Conservation (phyloP, 2,797 vertebrate genomes). For the Enteromius unitaeniatus region DNA sequence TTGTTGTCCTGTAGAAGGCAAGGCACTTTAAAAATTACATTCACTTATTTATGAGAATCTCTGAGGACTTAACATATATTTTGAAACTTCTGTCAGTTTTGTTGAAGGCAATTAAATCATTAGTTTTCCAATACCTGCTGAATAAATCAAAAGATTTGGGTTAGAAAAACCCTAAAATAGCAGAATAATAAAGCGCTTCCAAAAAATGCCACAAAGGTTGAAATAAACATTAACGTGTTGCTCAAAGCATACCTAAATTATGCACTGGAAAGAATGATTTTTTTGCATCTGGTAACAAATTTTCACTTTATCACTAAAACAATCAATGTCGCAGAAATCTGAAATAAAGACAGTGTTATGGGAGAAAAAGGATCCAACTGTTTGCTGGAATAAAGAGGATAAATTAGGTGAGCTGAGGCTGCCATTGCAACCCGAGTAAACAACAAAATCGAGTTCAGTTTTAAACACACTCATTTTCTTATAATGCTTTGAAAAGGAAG, state of each 20-base stretch:
- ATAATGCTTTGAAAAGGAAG: slow-evolving; percentile 28
- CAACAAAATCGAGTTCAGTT: neutral
- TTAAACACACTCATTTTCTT: neutral
- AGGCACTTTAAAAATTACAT: too few relatives aligned
- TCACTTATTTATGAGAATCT: neutral
- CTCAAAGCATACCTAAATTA: too few relatives aligned
- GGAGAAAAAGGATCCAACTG: neutral
- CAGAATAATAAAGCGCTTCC: neutral
- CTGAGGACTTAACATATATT: neutral
- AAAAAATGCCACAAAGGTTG: neutral
- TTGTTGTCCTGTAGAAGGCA: too few relatives aligned
- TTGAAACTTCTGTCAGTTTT: neutral
- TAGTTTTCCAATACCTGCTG: neutral
- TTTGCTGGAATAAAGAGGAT: slow-evolving; percentile 4
- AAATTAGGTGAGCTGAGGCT: neutral
- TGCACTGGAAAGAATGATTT: neutral
- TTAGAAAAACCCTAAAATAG: neutral
- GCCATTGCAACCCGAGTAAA: neutral
- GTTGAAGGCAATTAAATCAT: neutral
- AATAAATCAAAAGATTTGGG: neutral
- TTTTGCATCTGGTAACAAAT: neutral
- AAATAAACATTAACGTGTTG: neutral
- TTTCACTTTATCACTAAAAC: neutral
- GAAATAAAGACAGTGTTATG: slow-evolving; percentile 12
- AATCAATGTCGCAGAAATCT: neutral